These are phyloP conservation scores for Amphipoea oculea DNA, from an alignment of 2,888 invertebrate species.

Conservation along the genomic window DNA sequence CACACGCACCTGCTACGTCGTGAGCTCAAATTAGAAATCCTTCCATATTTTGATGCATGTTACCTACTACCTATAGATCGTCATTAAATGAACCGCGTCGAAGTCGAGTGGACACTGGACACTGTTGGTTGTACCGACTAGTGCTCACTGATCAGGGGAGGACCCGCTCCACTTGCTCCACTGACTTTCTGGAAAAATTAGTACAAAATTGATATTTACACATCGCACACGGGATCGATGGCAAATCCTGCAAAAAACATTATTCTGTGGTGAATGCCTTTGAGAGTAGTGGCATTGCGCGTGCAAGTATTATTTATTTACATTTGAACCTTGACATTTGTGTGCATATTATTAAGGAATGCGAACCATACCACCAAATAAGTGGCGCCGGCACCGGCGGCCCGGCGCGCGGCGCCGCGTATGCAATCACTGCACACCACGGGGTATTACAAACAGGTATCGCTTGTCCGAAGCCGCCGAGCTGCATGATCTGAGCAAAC, in stretches of 20 bases:
- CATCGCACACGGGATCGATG: not conserved
- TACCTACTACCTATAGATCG: not conserved
- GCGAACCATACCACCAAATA: constrained; percentile 23
- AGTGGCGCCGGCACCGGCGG: constrained; percentile 13
- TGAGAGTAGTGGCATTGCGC: constrained; percentile 1
- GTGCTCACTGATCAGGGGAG: not conserved
- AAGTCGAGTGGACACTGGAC: not conserved
- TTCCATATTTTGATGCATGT: not conserved
- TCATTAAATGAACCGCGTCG: not conserved
- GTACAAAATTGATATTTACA: not conserved
- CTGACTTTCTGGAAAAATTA: not conserved
- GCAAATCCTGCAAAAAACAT: not conserved
- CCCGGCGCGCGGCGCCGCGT: constrained; percentile 1
- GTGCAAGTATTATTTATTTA: constrained; percentile 15
- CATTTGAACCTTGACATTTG: constrained; percentile 54
- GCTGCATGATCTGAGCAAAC: not conserved
- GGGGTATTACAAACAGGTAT: constrained; percentile 38
- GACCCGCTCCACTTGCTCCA: not conserved
- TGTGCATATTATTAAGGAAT: constrained; percentile 41
- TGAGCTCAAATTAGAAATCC: not conserved
- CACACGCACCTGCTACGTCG: not conserved
- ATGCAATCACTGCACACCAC: not conserved
- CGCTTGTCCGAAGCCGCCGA: constrained; percentile 4
- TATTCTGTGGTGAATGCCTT: not conserved
- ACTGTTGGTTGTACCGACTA: not conserved